These are phyloP conservation scores for Ormyrus rosae DNA, from an alignment of 2,888 invertebrate genomes.

Conservation along the genomic window DNA sequence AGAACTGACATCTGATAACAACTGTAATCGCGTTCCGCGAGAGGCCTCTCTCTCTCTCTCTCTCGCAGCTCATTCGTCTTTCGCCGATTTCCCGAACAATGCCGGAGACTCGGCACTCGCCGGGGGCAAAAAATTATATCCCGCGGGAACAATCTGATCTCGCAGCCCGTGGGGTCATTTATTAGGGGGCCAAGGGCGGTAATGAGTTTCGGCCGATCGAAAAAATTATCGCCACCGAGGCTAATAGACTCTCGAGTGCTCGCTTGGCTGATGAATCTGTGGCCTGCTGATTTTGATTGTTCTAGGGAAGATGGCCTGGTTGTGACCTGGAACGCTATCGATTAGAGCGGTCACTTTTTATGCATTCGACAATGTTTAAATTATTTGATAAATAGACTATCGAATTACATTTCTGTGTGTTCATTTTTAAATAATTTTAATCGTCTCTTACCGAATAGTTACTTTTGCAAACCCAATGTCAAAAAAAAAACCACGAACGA, in stretches of 20 bases:
- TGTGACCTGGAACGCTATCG: too few species aligned
- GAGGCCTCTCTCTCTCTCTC: neutral
- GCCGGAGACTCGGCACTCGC: neutral
- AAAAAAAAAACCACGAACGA: too few species aligned
- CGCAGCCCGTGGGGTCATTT: conserved; percentile 13
- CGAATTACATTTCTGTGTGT: too few species aligned
- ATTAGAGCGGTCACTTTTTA: too few species aligned
- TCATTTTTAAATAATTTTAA: too few species aligned
- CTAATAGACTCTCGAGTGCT: conserved; percentile 16
- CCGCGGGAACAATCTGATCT: neutral
- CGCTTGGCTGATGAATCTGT: conserved; percentile 8
- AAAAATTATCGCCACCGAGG: conserved; percentile 16
- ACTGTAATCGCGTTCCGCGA: conserved; percentile 71
- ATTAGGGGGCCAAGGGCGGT: neutral
- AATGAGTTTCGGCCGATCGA: conserved; percentile 33
- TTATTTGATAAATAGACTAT: too few species aligned
- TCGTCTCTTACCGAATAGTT: too few species aligned
- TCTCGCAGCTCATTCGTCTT: conserved; percentile 41
- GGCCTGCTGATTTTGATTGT: neutral
- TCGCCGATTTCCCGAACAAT: conserved; percentile 45
- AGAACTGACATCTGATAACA: conserved; percentile 74
- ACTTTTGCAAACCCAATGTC: too few species aligned
- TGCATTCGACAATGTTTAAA: too few species aligned
- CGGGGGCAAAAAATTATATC: conserved; percentile 9
- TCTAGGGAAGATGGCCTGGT: too few species aligned